phyloP scores from a whole-genome alignment of 2,113 vertebrate genomes.

The Cinclus mexicanus region DNA sequence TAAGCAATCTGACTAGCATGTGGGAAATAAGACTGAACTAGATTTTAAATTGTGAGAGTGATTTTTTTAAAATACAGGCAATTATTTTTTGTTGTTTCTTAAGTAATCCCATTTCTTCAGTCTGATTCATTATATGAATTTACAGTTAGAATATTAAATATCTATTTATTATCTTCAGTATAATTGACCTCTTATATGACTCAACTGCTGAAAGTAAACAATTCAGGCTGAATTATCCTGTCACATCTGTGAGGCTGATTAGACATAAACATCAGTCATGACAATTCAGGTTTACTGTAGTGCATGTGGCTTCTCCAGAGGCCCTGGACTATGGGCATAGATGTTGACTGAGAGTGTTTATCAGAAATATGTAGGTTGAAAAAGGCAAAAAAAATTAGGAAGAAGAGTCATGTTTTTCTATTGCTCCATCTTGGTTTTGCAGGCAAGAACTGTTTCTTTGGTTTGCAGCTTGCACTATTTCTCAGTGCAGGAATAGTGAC shows the following conservation, averaged over 20 bases:
- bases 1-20: slow-evolving; percentile 44
- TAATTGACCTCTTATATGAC: slow-evolving; percentile 20
- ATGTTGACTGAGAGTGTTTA: background rate
- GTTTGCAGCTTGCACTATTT: background rate
- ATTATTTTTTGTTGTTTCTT: background rate
- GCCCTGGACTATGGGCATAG: background rate
- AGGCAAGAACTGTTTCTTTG: background rate
- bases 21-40: background rate
- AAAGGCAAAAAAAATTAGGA: background rate
- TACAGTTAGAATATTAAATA: slow-evolving; percentile 17
- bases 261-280: background rate
- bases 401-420: background rate
- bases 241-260: background rate
- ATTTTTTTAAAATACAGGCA: background rate
- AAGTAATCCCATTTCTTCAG: slow-evolving; percentile 25
- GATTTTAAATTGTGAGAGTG: background rate
- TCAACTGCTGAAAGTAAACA: slow-evolving; percentile 26
- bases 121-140: background rate
- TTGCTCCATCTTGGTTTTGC: background rate
- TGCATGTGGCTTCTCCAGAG: background rate
- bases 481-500: background rate
- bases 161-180: background rate
- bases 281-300: background rate
- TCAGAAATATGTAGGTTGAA: background rate
- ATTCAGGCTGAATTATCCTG: background rate